A percentile compares a stretch with the other conserved stretches of the same genome.
Evolutionary conservation across 2,797 vertebrate species (phyloP).

Genomic region (Coregonus ussuriensis): DNA sequence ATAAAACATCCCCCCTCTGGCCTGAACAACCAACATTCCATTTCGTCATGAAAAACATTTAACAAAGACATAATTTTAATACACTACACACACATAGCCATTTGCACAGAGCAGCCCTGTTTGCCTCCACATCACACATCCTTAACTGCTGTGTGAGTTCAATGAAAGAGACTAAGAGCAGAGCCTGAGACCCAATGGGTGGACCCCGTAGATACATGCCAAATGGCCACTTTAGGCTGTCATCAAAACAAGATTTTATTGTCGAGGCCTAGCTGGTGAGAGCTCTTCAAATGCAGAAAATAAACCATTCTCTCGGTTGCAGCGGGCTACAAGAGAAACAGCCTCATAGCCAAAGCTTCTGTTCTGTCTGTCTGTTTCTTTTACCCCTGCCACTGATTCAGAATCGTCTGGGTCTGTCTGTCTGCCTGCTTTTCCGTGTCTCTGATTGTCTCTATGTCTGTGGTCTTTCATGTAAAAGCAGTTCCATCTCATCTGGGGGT

Average conservation of each 20-base stretch:
- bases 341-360: background rate
- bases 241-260: conserved; percentile 22
- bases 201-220: background rate
- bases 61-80: no score
- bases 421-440: background rate
- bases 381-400: conserved; percentile 46
- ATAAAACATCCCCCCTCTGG: no score
- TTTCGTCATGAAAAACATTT: no score
- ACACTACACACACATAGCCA: conserved; percentile 17
- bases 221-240: conserved; percentile 1
- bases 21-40: no score
- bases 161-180: conserved; percentile 10
- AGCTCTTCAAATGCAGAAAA: conserved; percentile 27
- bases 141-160: background rate
- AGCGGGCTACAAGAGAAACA: conserved; percentile 15
- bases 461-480: conserved; percentile 63
- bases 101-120: conserved; percentile 28
- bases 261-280: conserved; percentile 14
- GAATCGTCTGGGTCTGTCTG: conserved; percentile 48
- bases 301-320: conserved; percentile 14
- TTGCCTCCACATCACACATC: conserved; percentile 22
- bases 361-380: conserved; percentile 22
- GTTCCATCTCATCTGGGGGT: conserved; percentile 63
- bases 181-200: background rate
- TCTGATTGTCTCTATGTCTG: conserved; percentile 11